phyloP scores from a whole-genome alignment of 2,888 invertebrate species.

The Melinopterus prodromus region DNA sequence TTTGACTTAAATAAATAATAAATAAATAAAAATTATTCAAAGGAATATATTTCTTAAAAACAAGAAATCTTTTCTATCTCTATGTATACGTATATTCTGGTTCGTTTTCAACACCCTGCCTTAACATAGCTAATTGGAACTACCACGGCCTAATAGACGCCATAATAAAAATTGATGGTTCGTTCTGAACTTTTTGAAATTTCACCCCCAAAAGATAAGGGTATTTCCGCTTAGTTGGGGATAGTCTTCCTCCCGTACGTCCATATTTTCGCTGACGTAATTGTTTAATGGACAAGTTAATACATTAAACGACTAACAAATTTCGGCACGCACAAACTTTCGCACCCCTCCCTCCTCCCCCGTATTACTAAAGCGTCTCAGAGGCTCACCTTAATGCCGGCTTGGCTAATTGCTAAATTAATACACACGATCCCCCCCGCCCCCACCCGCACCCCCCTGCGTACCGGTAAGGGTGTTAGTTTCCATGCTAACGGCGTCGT shows the following conservation, averaged over 20 bases:
- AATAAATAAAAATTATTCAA: no score
- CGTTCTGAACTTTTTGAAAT: neutral
- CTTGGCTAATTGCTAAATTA: constrained; percentile 36
- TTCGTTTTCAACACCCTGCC: no score
- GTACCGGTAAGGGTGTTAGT: constrained; percentile 31
- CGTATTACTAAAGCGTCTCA: constrained; percentile 26
- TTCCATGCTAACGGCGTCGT: constrained; percentile 30
- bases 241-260: neutral
- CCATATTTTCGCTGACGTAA: constrained; percentile 16
- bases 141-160: no score
- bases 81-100: no score
- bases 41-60: no score
- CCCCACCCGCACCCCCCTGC: no score
- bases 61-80: no score
- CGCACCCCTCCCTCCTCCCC: constrained; percentile 14
- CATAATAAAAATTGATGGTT: neutral
- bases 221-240: neutral
- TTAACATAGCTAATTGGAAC: no score
- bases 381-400: constrained; percentile 31
- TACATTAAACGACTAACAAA: constrained; percentile 27
- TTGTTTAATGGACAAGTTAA: constrained; percentile 30
- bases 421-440: constrained; percentile 28
- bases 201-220: neutral
- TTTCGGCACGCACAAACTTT: constrained; percentile 27
- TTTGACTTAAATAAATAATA: no score